phyloP scores from a whole-genome alignment of 2,113 vertebrate genomes.

The Gobio gobio region DNA sequence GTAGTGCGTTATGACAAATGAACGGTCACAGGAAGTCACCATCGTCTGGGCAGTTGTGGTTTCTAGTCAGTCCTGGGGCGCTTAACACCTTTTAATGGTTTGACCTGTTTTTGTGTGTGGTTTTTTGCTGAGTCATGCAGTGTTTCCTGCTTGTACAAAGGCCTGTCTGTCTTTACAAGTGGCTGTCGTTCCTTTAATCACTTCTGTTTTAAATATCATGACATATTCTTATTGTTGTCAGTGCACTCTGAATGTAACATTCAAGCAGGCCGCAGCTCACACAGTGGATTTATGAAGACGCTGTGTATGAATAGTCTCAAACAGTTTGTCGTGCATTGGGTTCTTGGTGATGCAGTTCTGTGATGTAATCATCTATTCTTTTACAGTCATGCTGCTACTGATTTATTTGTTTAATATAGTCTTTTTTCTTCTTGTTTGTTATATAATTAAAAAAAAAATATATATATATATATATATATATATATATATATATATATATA shows the following conservation, averaged over 20 bases:
- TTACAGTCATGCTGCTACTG: neutral
- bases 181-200: neutral
- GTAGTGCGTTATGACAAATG: neutral
- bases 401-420: constrained; percentile 9
- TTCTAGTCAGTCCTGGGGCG: neutral
- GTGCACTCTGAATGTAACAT: neutral
- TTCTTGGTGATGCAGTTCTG: neutral
- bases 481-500: too few species aligned
- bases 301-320: too few species aligned
- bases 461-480: too few species aligned
- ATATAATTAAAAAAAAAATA: too few species aligned
- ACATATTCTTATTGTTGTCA: neutral
- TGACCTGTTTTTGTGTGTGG: constrained; percentile 35
- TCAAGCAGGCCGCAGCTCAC: neutral
- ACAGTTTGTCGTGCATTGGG: neutral
- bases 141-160: constrained; percentile 13
- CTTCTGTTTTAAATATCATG: neutral
- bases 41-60: neutral
- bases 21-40: constrained; percentile 23
- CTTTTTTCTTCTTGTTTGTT: too few species aligned
- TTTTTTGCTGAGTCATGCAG: constrained; percentile 38
- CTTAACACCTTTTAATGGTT: constrained; percentile 23
- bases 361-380: constrained; percentile 10
- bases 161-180: constrained; percentile 29
- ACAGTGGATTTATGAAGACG: neutral